phyloP scores from a whole-genome alignment of 2,113 vertebrate species.

The Nematolebias whitei region DNA sequence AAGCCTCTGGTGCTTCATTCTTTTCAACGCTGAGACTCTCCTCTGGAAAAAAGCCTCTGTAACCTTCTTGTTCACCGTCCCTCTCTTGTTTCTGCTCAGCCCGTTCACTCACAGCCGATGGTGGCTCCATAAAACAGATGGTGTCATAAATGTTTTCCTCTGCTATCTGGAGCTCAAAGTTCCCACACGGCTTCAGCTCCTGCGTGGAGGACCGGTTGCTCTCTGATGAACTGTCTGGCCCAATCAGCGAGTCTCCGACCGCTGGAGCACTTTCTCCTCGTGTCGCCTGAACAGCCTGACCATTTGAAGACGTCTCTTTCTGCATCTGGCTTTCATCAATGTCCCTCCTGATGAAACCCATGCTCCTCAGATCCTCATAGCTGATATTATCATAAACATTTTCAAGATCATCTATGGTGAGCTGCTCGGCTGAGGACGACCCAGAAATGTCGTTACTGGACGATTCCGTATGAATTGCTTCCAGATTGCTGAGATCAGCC shows the following conservation, averaged over 20 bases:
- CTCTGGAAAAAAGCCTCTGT: constrained; percentile 84
- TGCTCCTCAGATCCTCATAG: constrained; percentile 93
- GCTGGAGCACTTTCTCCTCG: constrained; percentile 2
- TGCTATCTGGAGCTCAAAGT: constrained; percentile 82
- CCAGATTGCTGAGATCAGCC: constrained; percentile 46
- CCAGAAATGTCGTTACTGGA: constrained; percentile 80
- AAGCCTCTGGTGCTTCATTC: constrained; percentile 73
- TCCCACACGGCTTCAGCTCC: constrained; percentile 65
- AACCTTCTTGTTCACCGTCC: constrained; percentile 74
- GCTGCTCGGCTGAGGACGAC: constrained; percentile 86
- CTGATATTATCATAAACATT: constrained; percentile 98
- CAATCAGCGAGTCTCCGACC: constrained; percentile 33
- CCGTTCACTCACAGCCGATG: constrained; percentile 50
- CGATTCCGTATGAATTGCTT: constrained; percentile 76
- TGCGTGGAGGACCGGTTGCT: constrained; percentile 64
- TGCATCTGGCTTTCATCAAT: constrained; percentile 56
- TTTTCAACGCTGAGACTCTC: constrained; percentile 87
- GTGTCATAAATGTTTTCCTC: constrained; percentile 95
- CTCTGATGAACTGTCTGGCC: constrained; percentile 63
- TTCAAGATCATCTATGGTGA: constrained; percentile 91
- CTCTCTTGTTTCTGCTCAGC: constrained; percentile 60
- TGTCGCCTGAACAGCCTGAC: constrained; percentile 14
- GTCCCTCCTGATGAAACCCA: constrained; percentile 87
- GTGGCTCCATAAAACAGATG: constrained; percentile 83
- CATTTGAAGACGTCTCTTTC: constrained; percentile 33